A percentile compares a stretch with the other conserved stretches of the same genome.
Conservation (phyloP, 2,797 vertebrate species). For the Ceryle rudis region DNA sequence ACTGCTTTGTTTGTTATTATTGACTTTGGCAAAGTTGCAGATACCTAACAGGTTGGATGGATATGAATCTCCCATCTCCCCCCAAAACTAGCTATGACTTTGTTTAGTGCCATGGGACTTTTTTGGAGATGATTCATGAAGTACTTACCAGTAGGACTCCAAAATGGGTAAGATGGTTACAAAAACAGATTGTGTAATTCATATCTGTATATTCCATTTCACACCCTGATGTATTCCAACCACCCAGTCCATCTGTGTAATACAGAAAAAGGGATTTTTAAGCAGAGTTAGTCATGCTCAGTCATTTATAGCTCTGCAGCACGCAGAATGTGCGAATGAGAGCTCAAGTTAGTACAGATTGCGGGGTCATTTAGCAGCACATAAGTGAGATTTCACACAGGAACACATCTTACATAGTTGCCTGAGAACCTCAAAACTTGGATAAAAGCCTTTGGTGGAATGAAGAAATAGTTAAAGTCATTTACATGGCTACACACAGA, state of each 20-base stretch:
- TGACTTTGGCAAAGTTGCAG: neutral
- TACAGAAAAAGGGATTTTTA: slow-evolving; percentile 71
- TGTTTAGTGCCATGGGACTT: neutral
- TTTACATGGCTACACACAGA: neutral
- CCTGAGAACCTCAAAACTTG: slow-evolving; percentile 16
- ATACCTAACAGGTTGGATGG: neutral
- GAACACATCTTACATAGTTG: slow-evolving; percentile 14
- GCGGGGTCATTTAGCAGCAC: slow-evolving; percentile 49
- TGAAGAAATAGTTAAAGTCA: slow-evolving; percentile 13
- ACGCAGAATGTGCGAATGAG: slow-evolving; percentile 12
- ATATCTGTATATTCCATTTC: slow-evolving; percentile 73
- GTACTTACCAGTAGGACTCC: slow-evolving; percentile 90
- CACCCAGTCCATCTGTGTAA: slow-evolving; percentile 84
- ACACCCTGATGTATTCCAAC: slow-evolving; percentile 89
- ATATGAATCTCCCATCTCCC: neutral
- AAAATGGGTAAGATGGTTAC: slow-evolving; percentile 94
- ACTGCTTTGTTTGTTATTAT: neutral
- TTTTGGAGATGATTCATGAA: slow-evolving; percentile 45
- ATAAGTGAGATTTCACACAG: slow-evolving; percentile 43
- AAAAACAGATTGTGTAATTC: slow-evolving; percentile 88
- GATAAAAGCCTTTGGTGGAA: neutral
- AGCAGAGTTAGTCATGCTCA: slow-evolving; percentile 70
- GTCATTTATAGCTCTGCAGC: slow-evolving; percentile 71
- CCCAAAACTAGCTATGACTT: neutral
- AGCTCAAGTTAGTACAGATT: slow-evolving; percentile 67